Evolutionary conservation across 2,888 invertebrate species (phyloP).

Genomic region (Sacculina carcini): DNA sequence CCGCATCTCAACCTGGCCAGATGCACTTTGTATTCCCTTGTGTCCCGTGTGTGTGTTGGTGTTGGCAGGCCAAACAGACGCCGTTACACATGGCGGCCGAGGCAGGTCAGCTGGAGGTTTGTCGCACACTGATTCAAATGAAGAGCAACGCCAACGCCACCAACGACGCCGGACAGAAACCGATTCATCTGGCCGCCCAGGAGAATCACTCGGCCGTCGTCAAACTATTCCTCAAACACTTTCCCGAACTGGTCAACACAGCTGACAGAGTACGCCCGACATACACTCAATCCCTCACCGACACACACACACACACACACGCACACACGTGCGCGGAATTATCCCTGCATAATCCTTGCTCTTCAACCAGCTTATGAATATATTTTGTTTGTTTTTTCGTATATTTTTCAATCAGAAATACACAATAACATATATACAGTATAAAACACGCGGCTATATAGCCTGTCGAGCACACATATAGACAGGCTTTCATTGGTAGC

Average conservation of each 20-base stretch:
- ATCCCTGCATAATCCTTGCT: no score
- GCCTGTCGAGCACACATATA: no score
- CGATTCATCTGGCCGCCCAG: slow-evolving; percentile 87
- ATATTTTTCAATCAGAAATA: no score
- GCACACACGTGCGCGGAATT: no score
- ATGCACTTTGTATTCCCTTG: neutral
- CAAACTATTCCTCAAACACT: slow-evolving; percentile 81
- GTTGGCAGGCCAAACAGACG: slow-evolving; percentile 59
- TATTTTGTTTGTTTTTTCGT: no score
- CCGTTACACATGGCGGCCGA: slow-evolving; percentile 91
- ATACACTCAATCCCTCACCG: no score
- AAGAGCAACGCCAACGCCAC: slow-evolving; percentile 89
- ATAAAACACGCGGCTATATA: no score
- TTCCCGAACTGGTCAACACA: slow-evolving; percentile 77
- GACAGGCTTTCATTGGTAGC: no score
- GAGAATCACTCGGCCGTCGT: slow-evolving; percentile 96
- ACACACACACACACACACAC: no score
- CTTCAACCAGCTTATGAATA: no score
- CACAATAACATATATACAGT: no score
- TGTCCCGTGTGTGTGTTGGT: neutral
- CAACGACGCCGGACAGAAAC: slow-evolving; percentile 84
- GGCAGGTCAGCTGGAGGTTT: slow-evolving; percentile 84
- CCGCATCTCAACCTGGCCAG: no score
- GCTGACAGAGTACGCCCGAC: slow-evolving; percentile 66
- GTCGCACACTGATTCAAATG: slow-evolving; percentile 62